Conservation (phyloP, 1,140 invertebrate genomes). For the Drosophila obscura region DNA sequence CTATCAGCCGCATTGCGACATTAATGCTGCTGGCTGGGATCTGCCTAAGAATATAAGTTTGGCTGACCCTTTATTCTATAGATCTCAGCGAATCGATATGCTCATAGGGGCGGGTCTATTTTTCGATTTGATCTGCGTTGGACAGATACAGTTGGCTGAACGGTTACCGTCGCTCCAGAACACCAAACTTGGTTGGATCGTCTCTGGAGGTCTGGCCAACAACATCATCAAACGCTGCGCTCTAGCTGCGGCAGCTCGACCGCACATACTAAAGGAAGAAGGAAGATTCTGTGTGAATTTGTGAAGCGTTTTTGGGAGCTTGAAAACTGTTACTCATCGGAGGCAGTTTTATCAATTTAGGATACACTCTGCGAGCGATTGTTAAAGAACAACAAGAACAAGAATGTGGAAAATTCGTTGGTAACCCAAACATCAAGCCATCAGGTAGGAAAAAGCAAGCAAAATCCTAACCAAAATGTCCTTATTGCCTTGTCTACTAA, state of each 20-base stretch:
- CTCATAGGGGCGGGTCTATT: conserved; percentile 22
- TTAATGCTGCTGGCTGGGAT: background rate
- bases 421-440: too few species aligned
- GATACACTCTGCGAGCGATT: conserved; percentile 3
- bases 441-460: too few species aligned
- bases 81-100: too few species aligned
- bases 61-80: background rate
- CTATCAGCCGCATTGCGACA: conserved; percentile 2
- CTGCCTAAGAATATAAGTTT: background rate
- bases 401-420: too few species aligned
- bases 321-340: background rate
- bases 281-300: background rate
- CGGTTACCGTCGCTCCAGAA: too few species aligned
- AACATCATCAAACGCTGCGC: background rate
- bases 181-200: too few species aligned
- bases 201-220: background rate
- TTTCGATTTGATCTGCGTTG: conserved; percentile 31
- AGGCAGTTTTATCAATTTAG: background rate
- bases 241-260: too few species aligned
- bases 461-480: too few species aligned
- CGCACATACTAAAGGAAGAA: too few species aligned
- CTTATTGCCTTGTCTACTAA: too few species aligned
- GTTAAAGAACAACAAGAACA: background rate
- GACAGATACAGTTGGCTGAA: background rate
- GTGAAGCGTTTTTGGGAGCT: conserved; percentile 22